A percentile compares a stretch with the other conserved stretches of the same genome.
Conservation (phyloP, 2,113 vertebrate genomes). For the Entosphenus tridentatus region DNA sequence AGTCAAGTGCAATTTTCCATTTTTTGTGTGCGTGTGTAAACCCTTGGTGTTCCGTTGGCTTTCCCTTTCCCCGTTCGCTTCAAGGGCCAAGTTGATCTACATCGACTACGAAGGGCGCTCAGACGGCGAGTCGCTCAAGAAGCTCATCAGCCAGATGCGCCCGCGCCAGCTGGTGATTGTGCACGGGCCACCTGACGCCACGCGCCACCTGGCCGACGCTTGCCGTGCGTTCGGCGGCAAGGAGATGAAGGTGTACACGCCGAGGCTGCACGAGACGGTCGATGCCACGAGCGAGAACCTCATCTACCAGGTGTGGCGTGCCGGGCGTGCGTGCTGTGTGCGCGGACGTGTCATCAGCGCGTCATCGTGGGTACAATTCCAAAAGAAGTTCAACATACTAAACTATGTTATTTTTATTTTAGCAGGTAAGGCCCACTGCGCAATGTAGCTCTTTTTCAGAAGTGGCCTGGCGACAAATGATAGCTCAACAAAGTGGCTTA, state of each 20-base stretch:
- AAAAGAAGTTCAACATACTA: too few relatives aligned
- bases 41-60: too few relatives aligned
- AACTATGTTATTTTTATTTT: too few relatives aligned
- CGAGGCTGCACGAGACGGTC: slow-evolving; percentile 79
- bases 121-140: slow-evolving; percentile 94
- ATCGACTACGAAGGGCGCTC: slow-evolving; percentile 97
- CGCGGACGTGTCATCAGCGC: too few relatives aligned
- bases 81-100: slow-evolving; percentile 67
- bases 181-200: slow-evolving; percentile 75
- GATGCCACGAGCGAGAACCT: slow-evolving; percentile 94
- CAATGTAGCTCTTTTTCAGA: too few relatives aligned
- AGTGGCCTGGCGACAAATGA: too few relatives aligned
- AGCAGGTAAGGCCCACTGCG: too few relatives aligned
- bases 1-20: neutral
- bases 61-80: slow-evolving; percentile 7
- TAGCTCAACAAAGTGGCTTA: too few relatives aligned
- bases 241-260: slow-evolving; percentile 89
- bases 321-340: too few relatives aligned
- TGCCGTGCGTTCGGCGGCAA: slow-evolving; percentile 85
- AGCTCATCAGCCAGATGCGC: slow-evolving; percentile 98
- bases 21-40: too few relatives aligned
- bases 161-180: slow-evolving; percentile 77
- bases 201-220: slow-evolving; percentile 72
- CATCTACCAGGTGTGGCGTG: slow-evolving; percentile 64
- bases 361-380: too few relatives aligned